A percentile compares a stretch with the other conserved stretches of the same genome.
Evolutionary conservation across 1,140 invertebrate genomes (phyloP).

Genomic region (Monomorium pharaonis): DNA sequence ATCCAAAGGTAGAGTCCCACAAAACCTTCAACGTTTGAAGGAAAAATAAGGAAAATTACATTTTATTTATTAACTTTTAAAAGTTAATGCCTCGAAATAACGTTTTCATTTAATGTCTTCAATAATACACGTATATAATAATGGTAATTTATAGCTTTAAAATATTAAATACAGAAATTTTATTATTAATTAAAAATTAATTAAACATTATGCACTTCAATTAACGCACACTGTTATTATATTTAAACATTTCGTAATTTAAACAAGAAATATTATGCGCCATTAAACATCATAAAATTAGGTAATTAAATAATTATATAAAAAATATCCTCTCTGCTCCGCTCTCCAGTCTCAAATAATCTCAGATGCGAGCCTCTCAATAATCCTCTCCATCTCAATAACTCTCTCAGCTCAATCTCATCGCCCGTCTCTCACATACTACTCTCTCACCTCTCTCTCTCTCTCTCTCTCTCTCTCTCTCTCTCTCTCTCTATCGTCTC

Average conservation of each 20-base stretch:
- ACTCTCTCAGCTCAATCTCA: too few relatives aligned
- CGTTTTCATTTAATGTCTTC: not conserved
- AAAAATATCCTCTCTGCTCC: too few relatives aligned
- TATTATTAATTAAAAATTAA: constrained; percentile 7
- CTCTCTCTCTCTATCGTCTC: too few relatives aligned
- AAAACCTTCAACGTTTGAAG: not conserved
- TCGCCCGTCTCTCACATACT: too few relatives aligned
- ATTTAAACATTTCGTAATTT: constrained; percentile 2
- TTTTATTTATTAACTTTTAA: not conserved
- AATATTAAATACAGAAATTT: constrained; percentile 13
- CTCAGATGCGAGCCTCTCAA: too few relatives aligned
- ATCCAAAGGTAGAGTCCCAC: constrained; percentile 11
- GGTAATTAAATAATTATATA: not conserved
- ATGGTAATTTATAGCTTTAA: constrained; percentile 2
- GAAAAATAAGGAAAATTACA: not conserved
- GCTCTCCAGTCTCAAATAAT: too few relatives aligned
- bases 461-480: too few relatives aligned
- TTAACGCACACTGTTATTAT: not conserved
- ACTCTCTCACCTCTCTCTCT: too few relatives aligned
- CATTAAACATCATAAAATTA: not conserved
- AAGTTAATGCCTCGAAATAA: not conserved
- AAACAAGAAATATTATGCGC: not conserved
- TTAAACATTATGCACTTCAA: not conserved
- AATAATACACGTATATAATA: not conserved
- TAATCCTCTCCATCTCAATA: too few relatives aligned